Base-by-base conservation (phyloP, 2,888 invertebrate species). In the Amphipyra berbera region DNA sequence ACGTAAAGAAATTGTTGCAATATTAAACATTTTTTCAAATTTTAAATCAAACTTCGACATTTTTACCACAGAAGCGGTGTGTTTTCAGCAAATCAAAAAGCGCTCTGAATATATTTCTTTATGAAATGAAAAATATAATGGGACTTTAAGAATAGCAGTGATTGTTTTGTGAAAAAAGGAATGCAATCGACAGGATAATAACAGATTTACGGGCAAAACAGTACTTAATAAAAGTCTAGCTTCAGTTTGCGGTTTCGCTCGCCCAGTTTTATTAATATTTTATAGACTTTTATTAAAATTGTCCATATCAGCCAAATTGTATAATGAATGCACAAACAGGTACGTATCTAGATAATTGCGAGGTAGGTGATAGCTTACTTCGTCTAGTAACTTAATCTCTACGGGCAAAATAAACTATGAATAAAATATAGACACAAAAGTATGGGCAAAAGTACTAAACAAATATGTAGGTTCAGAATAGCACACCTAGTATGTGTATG, bases 21-120 rank as follows among this genome's bases (percentile, higher is more conserved):
- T 78, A 69, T 76, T 79, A 54, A 86, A 89, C 12, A 73, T 57
- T 12, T 78, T 74, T 60, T 86, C 87, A 60, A 89, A 89, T 37
- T 76, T 65, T 38, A 86, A 63, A 49, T 76, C 45, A 5, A 49
- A 12, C 0, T 54, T 54, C 6, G 62, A 7, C 77, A 83, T 79
- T 67, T 61, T 73, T 70, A 14, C 12, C 1, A 40, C 8, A 14
- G 40, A 10, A n/a, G 37, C 15, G 10, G 42, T 50, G 15, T 6
- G 41, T 9, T 55, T 58, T 14, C 37, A 12, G 13, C 13, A 8
- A 45, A 30, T 15, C n/a, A 15, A 21, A 45, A 42, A 44, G 40
- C 0, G 50, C 15, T 56, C 53, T 59, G 46, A 40, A 21, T 49
- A 40, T 14, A 6, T 15, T 15, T 33, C 15, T 40, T 44, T 50